phyloP scores from a whole-genome alignment of 2,113 vertebrate genomes.

The cat (Felis catus) region DNA sequence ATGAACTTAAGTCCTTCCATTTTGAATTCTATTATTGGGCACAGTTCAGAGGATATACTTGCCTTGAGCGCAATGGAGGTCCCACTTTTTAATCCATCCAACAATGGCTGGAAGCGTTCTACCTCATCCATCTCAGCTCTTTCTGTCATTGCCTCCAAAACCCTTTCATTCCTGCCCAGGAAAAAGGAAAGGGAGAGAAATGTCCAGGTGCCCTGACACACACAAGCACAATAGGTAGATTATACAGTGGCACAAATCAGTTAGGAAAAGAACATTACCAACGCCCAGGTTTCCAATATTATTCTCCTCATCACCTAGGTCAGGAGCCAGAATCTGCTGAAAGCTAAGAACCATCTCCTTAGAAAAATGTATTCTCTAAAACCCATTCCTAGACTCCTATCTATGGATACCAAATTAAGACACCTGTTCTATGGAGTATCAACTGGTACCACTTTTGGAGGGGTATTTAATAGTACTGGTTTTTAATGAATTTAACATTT shows the following conservation, averaged over 20 bases:
- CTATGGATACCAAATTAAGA: slow-evolving; percentile 35
- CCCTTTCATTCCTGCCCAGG: slow-evolving; percentile 88
- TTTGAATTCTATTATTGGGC: slow-evolving; percentile 12
- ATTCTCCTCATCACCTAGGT: not conserved
- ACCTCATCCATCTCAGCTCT: slow-evolving; percentile 90
- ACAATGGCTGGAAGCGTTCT: slow-evolving; percentile 91
- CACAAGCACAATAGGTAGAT: not conserved
- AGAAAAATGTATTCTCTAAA: slow-evolving; percentile 48
- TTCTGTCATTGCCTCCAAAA: slow-evolving; percentile 92
- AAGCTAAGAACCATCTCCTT: slow-evolving; percentile 12
- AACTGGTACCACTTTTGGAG: slow-evolving; percentile 20
- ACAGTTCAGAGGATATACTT: slow-evolving; percentile 4
- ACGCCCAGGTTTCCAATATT: not conserved
- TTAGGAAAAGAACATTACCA: not conserved
- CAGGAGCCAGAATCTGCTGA: not conserved
- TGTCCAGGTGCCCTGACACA: not conserved
- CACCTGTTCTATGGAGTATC: not conserved
- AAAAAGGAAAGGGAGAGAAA: not conserved
- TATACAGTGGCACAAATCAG: not conserved
- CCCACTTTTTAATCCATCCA: slow-evolving; percentile 87
- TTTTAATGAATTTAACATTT: slow-evolving; percentile 13
- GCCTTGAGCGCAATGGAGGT: slow-evolving; percentile 89
- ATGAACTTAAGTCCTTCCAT: not conserved
- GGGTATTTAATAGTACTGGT: slow-evolving; percentile 1
- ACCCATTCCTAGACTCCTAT: not conserved